Evolutionary conservation across 2,888 invertebrate genomes (phyloP), one percentile per base, ranked within the genome.

Genomic region (Dorcus parallelipipedus): DNA sequence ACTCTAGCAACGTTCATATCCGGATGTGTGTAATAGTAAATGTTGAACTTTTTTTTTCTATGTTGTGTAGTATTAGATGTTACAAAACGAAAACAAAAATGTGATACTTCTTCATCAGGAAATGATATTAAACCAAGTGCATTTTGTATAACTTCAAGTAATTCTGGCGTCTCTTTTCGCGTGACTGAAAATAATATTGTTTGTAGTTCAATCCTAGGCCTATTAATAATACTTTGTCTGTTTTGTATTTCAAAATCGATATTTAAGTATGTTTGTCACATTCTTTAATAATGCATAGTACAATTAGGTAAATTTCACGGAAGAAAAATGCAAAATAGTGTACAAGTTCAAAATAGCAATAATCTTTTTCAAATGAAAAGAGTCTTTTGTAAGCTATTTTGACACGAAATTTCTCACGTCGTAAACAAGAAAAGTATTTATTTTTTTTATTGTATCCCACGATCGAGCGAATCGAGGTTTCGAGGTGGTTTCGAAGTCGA

Each of bases 291-390:
- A 54, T 54, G 20, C 14, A 45, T 45, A 45, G 45, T 45, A 45
- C 45, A 45, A 45, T 45, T 45, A 42, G 26, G 26, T 33, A 33
- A 10, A 42, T 42, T 42, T 42, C 42, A 45, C 26, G 26, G 26
- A 33, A 33, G 26, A 45, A 59, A 55, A 60, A 52, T 40, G 48
- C 48, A 55, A 52, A 55, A 45, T 45, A 45, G 42, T 42, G 42
- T 59, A 60, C 60, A 60, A 60, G 50, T 61, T 63, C 59, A 59
- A 56, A 61, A 61, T 63, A 61, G 63, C 63, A 63, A 63, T 63
- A 63, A 61, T 52, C 49, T 54, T 40, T 47, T 52, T 51, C 20
- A 47, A 45, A 45, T 7, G 45, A 45, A 45, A 45, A 45, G 45
- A 45, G 23, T 45, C 17, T 42, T 45, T 45, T 45, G 45, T 45